Percentiles rank a stretch among this genome's conserved stretches.
phyloP scores from a whole-genome alignment of 2,113 vertebrate genomes.

The Cynopterus brachyotis region DNA sequence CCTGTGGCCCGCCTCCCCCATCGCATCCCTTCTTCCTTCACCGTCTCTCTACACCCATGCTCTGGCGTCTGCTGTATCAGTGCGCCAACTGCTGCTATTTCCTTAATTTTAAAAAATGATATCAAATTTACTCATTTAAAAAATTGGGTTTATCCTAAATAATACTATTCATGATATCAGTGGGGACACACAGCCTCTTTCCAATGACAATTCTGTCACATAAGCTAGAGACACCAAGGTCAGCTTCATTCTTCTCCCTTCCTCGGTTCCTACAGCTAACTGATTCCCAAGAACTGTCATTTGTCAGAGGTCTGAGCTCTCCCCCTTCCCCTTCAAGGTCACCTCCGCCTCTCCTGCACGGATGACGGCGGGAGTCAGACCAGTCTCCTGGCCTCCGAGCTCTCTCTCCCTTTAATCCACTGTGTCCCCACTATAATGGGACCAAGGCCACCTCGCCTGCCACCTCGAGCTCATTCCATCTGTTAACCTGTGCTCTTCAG shows the following conservation, averaged over 20 bases:
- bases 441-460: neutral
- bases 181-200: neutral
- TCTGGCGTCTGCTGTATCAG: neutral
- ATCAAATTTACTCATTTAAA: neutral
- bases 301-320: neutral
- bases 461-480: neutral
- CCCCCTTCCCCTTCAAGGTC: neutral
- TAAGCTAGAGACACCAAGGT: neutral
- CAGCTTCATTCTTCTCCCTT: neutral
- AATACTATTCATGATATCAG: neutral
- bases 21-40: neutral
- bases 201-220: neutral
- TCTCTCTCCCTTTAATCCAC: neutral
- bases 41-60: accelerated
- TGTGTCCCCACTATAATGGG: neutral
- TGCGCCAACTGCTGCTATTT: accelerated
- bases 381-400: neutral
- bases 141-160: neutral
- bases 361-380: neutral
- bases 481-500: neutral
- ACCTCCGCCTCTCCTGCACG: neutral
- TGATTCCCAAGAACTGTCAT: neutral
- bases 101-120: neutral
- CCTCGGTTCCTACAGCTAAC: neutral
- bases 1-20: accelerated